A percentile compares a stretch with the other conserved stretches of the same genome.
These are phyloP conservation scores for Xylophagus ater DNA, from an alignment of 2,888 invertebrate genomes.

Conservation along the genomic window DNA sequence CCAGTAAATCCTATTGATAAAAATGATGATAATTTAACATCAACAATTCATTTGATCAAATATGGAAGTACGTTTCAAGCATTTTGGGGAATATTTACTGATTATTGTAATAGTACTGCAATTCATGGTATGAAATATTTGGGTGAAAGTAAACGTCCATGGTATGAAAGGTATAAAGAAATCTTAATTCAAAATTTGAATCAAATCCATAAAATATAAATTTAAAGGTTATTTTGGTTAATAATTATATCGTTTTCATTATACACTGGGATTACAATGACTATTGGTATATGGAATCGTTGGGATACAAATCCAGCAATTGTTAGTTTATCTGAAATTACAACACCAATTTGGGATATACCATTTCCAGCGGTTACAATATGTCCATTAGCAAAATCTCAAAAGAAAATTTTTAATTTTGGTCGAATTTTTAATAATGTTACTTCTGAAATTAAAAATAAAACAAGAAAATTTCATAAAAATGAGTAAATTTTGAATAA, in stretches of 20 bases:
- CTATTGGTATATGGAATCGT: conserved; percentile 54
- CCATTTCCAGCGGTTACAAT: conserved; percentile 56
- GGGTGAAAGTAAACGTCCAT: conserved; percentile 47
- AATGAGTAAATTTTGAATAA: neutral
- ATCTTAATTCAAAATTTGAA: no score
- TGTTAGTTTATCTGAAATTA: conserved; percentile 62
- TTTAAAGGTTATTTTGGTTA: conserved; percentile 51
- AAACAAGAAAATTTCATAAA: neutral
- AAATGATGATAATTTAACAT: no score
- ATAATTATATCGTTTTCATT: conserved; percentile 49
- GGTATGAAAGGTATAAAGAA: conserved; percentile 46
- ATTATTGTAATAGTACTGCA: conserved; percentile 50
- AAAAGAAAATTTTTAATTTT: conserved; percentile 7
- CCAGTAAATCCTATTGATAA: no score
- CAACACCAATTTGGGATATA: conserved; percentile 48
- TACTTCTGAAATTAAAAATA: neutral
- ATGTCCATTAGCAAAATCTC: conserved; percentile 56
- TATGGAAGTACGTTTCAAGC: conserved; percentile 34
- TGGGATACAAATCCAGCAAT: conserved; percentile 62
- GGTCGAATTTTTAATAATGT: neutral
- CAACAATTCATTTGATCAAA: no score
- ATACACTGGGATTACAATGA: conserved; percentile 47
- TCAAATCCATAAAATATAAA: conserved; percentile 13
- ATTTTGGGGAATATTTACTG: conserved; percentile 44
- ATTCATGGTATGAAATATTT: conserved; percentile 52